Percentiles rank a stretch among this genome's conserved stretches.
phyloP scores from a whole-genome alignment of 1,140 invertebrate species.

The Lanistes nyassanus region DNA sequence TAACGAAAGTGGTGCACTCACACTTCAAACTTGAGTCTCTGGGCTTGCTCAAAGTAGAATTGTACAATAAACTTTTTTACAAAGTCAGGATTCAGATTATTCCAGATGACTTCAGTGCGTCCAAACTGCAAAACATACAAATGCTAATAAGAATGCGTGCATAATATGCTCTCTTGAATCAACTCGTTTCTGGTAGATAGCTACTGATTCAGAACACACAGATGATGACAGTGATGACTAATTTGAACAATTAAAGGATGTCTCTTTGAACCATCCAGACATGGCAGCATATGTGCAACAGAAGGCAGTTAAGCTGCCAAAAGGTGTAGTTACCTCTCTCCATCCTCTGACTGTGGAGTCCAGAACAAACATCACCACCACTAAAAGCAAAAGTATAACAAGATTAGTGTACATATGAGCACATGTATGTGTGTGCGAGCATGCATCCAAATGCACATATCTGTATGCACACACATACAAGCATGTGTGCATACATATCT shows the following conservation, averaged over 20 bases:
- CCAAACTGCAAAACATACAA: conserved; percentile 62
- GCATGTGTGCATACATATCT: conserved; percentile 3
- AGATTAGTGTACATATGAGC: not conserved
- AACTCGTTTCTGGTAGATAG: too few species aligned
- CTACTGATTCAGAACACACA: too few species aligned
- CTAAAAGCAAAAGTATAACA: conserved; percentile 39
- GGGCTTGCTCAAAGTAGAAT: conserved; percentile 72
- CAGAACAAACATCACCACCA: conserved; percentile 54
- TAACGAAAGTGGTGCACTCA: conserved; percentile 46
- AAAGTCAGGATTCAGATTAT: conserved; percentile 71
- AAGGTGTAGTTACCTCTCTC: conserved; percentile 49
- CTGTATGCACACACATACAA: conserved; percentile 15
- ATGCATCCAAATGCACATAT: not conserved
- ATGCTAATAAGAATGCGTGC: not conserved
- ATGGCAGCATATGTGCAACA: too few species aligned
- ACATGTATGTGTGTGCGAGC: not conserved
- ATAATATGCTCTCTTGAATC: too few species aligned
- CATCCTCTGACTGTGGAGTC: conserved; percentile 47
- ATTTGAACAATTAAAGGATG: too few species aligned
- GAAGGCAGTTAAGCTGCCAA: not conserved
- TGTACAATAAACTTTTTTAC: conserved; percentile 69
- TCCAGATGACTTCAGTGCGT: conserved; percentile 70
- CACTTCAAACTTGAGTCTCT: conserved; percentile 68
- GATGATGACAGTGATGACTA: too few species aligned
- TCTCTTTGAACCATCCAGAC: too few species aligned